Conservation (phyloP, 2,888 invertebrate genomes). For the Seladonia tumulorum region DNA sequence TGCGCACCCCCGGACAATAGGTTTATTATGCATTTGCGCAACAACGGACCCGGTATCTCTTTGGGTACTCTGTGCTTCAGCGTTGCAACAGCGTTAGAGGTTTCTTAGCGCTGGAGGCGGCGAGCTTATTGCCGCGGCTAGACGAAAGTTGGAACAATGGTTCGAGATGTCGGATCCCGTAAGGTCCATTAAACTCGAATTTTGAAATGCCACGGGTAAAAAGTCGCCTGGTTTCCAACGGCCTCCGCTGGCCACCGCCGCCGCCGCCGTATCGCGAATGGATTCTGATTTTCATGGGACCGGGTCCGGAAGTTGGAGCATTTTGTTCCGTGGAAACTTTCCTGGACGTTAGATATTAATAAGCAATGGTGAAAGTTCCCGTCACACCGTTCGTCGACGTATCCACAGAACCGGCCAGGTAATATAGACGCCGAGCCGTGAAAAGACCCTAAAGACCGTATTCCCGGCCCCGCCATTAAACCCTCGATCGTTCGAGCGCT, state of each 20-base stretch:
- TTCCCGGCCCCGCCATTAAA: slow-evolving; percentile 63
- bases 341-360: slow-evolving; percentile 42
- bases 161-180: slow-evolving; percentile 40
- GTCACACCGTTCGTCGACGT: slow-evolving; percentile 57
- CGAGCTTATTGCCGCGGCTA: slow-evolving; percentile 58
- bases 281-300: slow-evolving; percentile 1
- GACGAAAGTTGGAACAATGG: slow-evolving; percentile 64
- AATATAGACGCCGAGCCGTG: slow-evolving; percentile 49
- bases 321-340: slow-evolving; percentile 2
- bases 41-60: slow-evolving; percentile 58
- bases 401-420: slow-evolving; percentile 51
- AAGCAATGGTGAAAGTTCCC: slow-evolving; percentile 61
- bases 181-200: slow-evolving; percentile 38
- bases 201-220: neutral
- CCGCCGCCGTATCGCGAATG: neutral
- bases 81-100: slow-evolving; percentile 50
- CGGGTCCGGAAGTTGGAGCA: neutral
- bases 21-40: slow-evolving; percentile 62
- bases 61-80: slow-evolving; percentile 48
- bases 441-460: slow-evolving; percentile 67
- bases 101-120: slow-evolving; percentile 54
- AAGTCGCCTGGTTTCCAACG: neutral
- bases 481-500: slow-evolving; percentile 71
- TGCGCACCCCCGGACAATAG: slow-evolving; percentile 63
- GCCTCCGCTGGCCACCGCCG: neutral